Evolutionary conservation across 2,888 invertebrate genomes (phyloP).

Genomic region (Hemistola chrysoprasaria): DNA sequence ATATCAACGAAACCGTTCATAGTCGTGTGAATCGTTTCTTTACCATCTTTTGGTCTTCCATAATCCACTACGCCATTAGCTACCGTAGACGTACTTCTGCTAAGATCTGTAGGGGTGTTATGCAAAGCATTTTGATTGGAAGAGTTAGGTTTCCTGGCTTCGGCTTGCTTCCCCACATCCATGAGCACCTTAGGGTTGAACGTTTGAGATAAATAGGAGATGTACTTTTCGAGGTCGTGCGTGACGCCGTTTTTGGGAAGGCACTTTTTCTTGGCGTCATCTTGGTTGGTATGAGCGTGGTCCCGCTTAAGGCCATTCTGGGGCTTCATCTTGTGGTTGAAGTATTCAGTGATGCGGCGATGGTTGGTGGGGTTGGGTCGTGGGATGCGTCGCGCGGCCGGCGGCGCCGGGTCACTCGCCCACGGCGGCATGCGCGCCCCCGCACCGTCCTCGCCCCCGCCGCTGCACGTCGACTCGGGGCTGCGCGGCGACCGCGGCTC

Average conservation of each 20-base stretch:
- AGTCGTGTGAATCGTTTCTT: constrained; percentile 50
- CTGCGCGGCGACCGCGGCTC: constrained; percentile 93
- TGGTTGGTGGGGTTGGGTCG: constrained; percentile 76
- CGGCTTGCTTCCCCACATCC: constrained; percentile 65
- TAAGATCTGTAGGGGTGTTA: constrained; percentile 43
- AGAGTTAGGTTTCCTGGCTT: constrained; percentile 41
- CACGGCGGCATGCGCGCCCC: constrained; percentile 77
- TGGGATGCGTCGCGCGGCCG: constrained; percentile 63
- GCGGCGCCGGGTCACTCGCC: constrained; percentile 72
- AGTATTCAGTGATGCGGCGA: constrained; percentile 93
- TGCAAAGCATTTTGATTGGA: constrained; percentile 36
- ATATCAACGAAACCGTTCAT: constrained; percentile 70
- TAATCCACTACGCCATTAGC: constrained; percentile 56
- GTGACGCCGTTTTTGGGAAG: constrained; percentile 72
- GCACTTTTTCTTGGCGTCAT: constrained; percentile 72
- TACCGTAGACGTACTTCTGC: constrained; percentile 43
- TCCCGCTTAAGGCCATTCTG: constrained; percentile 79
- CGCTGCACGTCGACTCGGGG: constrained; percentile 82
- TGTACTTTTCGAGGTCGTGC: constrained; percentile 75
- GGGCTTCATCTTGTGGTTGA: constrained; percentile 91
- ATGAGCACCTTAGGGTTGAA: constrained; percentile 73
- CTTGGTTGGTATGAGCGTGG: constrained; percentile 38
- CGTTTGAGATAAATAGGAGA: constrained; percentile 74
- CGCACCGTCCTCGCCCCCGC: constrained; percentile 59
- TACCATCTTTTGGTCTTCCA: constrained; percentile 50